These are phyloP conservation scores for Ondatra zibethicus DNA, from an alignment of 2,113 vertebrate genomes.

Conservation along the genomic window DNA sequence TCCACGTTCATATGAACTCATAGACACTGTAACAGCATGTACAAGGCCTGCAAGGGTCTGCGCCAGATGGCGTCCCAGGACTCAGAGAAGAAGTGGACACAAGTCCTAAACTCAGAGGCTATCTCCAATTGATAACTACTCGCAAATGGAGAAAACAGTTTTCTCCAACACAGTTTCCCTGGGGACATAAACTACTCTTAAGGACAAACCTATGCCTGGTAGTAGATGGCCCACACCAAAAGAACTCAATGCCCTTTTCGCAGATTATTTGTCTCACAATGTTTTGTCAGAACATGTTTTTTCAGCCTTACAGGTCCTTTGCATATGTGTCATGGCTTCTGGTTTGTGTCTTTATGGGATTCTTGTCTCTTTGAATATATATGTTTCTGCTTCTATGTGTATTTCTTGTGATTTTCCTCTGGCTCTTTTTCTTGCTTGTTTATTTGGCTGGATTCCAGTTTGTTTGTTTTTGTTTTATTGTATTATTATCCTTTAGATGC, in stretches of 20 bases:
- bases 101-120: background rate
- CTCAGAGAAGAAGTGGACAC: background rate
- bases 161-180: background rate
- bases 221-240: background rate
- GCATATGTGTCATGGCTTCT: background rate
- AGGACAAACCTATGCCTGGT: background rate
- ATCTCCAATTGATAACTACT: background rate
- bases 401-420: background rate
- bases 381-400: background rate
- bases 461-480: background rate
- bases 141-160: background rate
- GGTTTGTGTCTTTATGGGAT: background rate
- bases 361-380: background rate
- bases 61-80: background rate
- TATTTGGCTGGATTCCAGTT: background rate
- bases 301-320: background rate
- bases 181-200: background rate
- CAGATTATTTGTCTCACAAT: background rate
- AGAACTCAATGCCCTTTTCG: background rate
- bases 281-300: background rate
- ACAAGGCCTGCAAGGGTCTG: background rate
- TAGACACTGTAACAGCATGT: background rate
- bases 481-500: background rate
- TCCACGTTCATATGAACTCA: background rate
- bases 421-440: background rate